Base-by-base conservation (phyloP, 2,888 invertebrate genomes). In the Yponomeuta malinellus region DNA sequence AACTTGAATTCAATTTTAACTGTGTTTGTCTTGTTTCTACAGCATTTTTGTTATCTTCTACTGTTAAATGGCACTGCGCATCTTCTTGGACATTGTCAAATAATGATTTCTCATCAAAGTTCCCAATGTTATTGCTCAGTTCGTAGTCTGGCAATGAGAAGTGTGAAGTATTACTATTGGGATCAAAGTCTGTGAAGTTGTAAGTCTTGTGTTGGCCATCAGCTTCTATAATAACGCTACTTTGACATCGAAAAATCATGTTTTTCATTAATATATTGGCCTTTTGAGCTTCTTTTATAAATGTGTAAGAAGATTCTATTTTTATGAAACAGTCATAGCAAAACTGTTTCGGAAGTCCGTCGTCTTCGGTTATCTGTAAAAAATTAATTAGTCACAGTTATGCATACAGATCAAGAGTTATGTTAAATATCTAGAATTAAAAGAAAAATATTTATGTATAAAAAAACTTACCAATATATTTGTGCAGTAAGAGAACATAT, bases 231-330 rank as follows among this genome's bases (percentile, higher is more conserved):
- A 89, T 89, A 3, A 89, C 79, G 68, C 83, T 84, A 2, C 83
- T 85, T 70, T 80, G 78, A 2, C 76, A 78, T 70, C 87, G 79
- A 1, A 83, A 84, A 37, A 86, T 77, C 0, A 89, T 81, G 63
- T 89, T 90, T 73, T 83, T 86, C 0, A 91, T 76, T 3, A 85
- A 84, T 0, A 83, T 75, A 70, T 90, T 84, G 0, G 84, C 85
- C 77, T 84, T 87, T 71, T 86, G 85, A 0, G 90, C 88, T 74
- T 87, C 88, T 0, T 84, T 88, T 65, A 93, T 88, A 76, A 90
- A 93, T 65, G 83, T 86, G 76, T 87, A 93, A 65, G 89, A 88
- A 2, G 88, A 89, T 75, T 93, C 89, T 75, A 93, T 88, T 79
- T 89, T 89, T 2, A 86, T 85, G 52, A 86, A 79, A 71, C 93